Evolutionary conservation across 2,888 invertebrate species (phyloP).

Genomic region (Eumerus sabulonum): DNA sequence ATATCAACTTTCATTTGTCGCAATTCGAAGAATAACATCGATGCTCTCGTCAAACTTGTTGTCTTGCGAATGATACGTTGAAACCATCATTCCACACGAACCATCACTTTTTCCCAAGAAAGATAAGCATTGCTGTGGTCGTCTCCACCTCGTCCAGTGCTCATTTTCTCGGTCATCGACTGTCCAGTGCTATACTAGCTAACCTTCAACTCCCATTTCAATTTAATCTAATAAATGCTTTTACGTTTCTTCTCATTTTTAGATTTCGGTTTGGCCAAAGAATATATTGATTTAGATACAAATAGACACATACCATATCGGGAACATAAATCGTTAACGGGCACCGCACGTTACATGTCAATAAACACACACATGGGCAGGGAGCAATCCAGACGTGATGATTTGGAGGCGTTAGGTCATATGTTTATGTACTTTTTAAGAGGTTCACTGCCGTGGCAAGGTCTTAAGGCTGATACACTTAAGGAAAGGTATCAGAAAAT

Average conservation of each 20-base stretch:
- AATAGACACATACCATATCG: conserved; percentile 99
- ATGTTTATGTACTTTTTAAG: conserved; percentile 99
- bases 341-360: conserved; percentile 99
- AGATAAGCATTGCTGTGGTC: too few relatives aligned
- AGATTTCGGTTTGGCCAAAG: conserved; percentile 99
- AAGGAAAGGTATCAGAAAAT: conserved; percentile 99
- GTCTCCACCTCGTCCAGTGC: too few relatives aligned
- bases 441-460: conserved; percentile 99
- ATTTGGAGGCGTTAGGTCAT: conserved; percentile 99
- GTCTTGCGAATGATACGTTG: too few relatives aligned
- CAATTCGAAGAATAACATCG: too few relatives aligned
- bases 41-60: too few relatives aligned
- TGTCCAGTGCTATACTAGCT: too few relatives aligned
- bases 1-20: too few relatives aligned
- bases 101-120: too few relatives aligned
- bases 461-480: conserved; percentile 99
- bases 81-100: too few relatives aligned
- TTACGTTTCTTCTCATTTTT: conserved; percentile 73
- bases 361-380: conserved; percentile 99
- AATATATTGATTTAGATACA: conserved; percentile 99
- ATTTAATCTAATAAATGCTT: not conserved
- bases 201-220: too few relatives aligned
- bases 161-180: too few relatives aligned
- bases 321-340: conserved; percentile 99
- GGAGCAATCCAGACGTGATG: conserved; percentile 99